These are phyloP conservation scores for Paratrypauchen microcephalus DNA, from an alignment of 2,797 vertebrate genomes.

Conservation along the genomic window DNA sequence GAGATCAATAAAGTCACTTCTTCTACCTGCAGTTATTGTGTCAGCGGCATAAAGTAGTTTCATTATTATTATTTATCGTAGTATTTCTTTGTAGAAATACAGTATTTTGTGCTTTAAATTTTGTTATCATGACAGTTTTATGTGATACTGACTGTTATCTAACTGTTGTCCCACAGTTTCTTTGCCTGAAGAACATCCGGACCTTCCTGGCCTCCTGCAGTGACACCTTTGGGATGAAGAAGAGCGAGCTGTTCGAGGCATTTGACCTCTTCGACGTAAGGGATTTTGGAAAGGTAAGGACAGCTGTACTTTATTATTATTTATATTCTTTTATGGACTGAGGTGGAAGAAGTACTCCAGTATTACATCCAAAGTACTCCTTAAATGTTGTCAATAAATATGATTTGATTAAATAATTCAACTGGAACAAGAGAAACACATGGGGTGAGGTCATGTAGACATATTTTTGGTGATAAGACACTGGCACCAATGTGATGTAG, in stretches of 20 bases:
- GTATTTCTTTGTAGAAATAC: no score
- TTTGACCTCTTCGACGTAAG: slow-evolving; percentile 98
- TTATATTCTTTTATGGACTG: background rate
- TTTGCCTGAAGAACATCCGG: slow-evolving; percentile 98
- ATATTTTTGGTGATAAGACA: background rate
- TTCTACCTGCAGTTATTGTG: no score
- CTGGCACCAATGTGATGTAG: background rate
- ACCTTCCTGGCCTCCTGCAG: slow-evolving; percentile 89
- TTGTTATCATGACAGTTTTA: no score
- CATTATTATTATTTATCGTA: no score
- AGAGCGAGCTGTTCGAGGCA: slow-evolving; percentile 94
- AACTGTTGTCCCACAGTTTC: slow-evolving; percentile 84
- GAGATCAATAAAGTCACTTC: no score
- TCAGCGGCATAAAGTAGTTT: no score
- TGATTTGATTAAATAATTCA: background rate
- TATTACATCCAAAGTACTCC: background rate
- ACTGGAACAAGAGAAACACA: background rate
- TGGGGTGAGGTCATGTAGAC: background rate
- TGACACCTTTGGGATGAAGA: slow-evolving; percentile 93
- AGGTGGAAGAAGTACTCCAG: background rate
- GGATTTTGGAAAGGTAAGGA: slow-evolving; percentile 95
- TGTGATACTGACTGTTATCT: slow-evolving; percentile 4
- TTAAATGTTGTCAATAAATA: background rate
- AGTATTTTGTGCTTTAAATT: no score
- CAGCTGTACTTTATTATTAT: background rate